phyloP scores from a whole-genome alignment of 2,113 vertebrate genomes.

The Porphyrio hochstetteri region DNA sequence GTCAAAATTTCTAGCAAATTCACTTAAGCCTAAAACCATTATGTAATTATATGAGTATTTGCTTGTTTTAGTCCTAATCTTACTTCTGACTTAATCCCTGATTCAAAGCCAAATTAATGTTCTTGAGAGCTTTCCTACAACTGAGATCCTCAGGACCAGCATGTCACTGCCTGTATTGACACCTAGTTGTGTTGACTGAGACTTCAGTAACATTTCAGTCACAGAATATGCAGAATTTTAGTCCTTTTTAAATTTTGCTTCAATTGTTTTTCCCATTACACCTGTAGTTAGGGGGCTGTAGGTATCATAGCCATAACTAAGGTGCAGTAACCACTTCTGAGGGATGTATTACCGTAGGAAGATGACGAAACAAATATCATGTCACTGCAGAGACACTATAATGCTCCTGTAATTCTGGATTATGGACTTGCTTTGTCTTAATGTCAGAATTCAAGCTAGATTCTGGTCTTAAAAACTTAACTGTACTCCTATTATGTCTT shows the following conservation, averaged over 20 bases:
- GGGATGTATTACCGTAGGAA: background rate
- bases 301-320: background rate
- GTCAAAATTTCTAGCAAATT: background rate
- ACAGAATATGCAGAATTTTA: background rate
- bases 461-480: constrained; percentile 34
- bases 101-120: background rate
- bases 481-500: constrained; percentile 16
- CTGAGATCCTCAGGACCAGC: background rate
- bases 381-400: background rate
- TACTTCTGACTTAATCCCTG: background rate
- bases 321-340: background rate
- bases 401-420: constrained; percentile 8
- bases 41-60: background rate
- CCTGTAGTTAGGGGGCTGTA: background rate
- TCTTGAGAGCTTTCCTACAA: background rate
- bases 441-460: constrained; percentile 19
- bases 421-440: constrained; percentile 15
- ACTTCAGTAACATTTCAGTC: background rate
- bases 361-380: background rate
- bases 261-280: background rate
- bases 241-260: background rate
- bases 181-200: background rate
- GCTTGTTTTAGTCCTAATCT: background rate
- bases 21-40: background rate
- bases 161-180: background rate